Base-by-base conservation (phyloP, 2,888 invertebrate species). In the Conchocele bisecta region DNA sequence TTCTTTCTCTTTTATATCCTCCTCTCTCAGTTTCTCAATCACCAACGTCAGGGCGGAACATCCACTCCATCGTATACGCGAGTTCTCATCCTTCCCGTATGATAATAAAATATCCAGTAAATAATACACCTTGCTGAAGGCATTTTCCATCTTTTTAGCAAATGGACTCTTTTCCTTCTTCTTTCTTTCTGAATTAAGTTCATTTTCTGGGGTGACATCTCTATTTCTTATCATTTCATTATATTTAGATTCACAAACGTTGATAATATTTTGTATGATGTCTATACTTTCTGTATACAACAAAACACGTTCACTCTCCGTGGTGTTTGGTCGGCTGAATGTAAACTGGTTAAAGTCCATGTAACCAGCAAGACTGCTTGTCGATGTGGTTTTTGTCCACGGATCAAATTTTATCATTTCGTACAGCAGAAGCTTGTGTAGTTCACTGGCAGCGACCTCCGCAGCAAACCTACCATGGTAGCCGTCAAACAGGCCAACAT, bases 41-140 rank as follows among this genome's bases (percentile, higher is more conserved):
- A 89, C 67, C 29, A 87, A 69, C 6, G 87, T 85, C 2, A 85
- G 50, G 0, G 89, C 88, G 2, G 89, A 89, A 61, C 88, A 88
- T 5, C 90, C 90, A 76, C 90, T 90, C 90, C 90, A 90, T 17
- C 90, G 73, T 3, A 90, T 88, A 51, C 83, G 80, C 5, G 90
- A 90, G 28, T 79, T 79, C 67, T 90, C 91, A 70, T 88, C 88
- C 69, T 88, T 88, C 3, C 91, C 91, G 75, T 86, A 88, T 0
- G 89, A 88, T 61, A 91, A 65, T 31, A 89, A 75, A 48, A 83
- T 82, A 71, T 91, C 91, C 33, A 86, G 79, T n/a, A 84, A 60
- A 20, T 84, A 79, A 61, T 88, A 89, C 1, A 88, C 83, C 63
- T 85, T 88, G 37, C 78, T 82, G 42, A 89, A 86, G 4, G 89